These are phyloP conservation scores for Calidris pygmaea DNA, from an alignment of 2,113 vertebrate genomes.

Conservation along the genomic window DNA sequence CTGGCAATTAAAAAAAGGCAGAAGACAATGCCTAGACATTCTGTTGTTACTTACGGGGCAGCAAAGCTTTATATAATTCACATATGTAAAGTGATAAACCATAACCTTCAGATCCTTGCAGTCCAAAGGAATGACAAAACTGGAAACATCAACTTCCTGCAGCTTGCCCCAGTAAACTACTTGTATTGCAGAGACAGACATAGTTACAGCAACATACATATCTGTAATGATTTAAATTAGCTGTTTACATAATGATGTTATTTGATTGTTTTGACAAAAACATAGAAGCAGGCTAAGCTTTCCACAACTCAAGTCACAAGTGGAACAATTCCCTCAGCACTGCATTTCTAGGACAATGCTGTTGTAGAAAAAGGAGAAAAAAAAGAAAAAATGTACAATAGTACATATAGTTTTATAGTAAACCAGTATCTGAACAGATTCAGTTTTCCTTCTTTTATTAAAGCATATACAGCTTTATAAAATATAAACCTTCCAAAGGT, in stretches of 20 bases:
- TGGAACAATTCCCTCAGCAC: slow-evolving; percentile 22
- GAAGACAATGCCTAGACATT: slow-evolving; percentile 11
- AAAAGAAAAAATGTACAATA: slow-evolving; percentile 49
- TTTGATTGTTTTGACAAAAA: slow-evolving; percentile 11
- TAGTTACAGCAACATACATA: background rate
- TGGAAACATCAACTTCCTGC: slow-evolving; percentile 16
- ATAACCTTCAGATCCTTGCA: slow-evolving; percentile 33
- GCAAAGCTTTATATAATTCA: slow-evolving; percentile 27
- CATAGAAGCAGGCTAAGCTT: background rate
- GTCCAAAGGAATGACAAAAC: slow-evolving; percentile 32
- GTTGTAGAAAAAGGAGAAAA: slow-evolving; percentile 13
- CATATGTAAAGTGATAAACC: slow-evolving; percentile 48
- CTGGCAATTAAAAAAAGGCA: slow-evolving; percentile 53
- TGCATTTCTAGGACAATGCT: slow-evolving; percentile 30
- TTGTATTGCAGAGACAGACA: background rate
- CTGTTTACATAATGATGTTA: background rate
- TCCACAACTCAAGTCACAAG: background rate
- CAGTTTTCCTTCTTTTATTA: slow-evolving; percentile 50
- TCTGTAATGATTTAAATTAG: slow-evolving; percentile 1
- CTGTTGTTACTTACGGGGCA: slow-evolving; percentile 38
- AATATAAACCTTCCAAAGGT: slow-evolving; percentile 65
- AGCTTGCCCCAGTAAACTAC: slow-evolving; percentile 17
- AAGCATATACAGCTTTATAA: slow-evolving; percentile 66
- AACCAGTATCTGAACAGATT: slow-evolving; percentile 33
- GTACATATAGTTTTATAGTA: slow-evolving; percentile 62